A percentile compares a stretch with the other conserved stretches of the same genome.
Evolutionary conservation across 2,113 vertebrate genomes (phyloP).

Genomic region (Pleuronectes platessa): DNA sequence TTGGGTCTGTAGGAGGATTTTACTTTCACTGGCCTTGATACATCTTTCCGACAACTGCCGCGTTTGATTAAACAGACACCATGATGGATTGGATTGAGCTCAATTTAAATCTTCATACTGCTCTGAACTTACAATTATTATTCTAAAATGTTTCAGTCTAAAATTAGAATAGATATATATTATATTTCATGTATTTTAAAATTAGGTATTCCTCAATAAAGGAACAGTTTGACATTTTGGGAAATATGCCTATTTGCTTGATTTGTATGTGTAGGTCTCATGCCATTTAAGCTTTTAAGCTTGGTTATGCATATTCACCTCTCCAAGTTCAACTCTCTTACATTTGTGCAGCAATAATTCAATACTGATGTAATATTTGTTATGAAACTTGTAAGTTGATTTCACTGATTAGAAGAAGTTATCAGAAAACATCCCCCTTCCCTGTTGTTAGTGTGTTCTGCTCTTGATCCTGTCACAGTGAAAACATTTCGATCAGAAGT

Average conservation of each 20-base stretch:
- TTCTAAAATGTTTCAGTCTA: no score
- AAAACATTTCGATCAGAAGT: no score
- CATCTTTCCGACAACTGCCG: slow-evolving; percentile 4
- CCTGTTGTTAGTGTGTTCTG: no score
- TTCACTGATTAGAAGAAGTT: neutral
- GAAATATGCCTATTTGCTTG: neutral
- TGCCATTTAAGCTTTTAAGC: no score
- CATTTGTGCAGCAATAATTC: neutral
- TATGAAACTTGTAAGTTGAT: neutral
- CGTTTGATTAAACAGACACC: slow-evolving; percentile 23
- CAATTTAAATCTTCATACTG: neutral
- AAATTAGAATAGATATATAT: no score
- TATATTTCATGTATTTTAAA: no score
- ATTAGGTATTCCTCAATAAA: neutral
- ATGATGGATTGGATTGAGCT: slow-evolving; percentile 19
- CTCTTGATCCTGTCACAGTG: no score
- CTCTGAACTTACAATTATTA: no score
- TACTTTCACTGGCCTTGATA: slow-evolving; percentile 43
- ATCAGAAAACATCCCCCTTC: no score
- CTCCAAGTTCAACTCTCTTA: no score
- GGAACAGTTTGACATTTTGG: neutral
- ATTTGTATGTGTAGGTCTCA: no score
- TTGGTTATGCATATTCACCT: no score
- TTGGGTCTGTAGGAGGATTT: neutral
- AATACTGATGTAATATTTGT: neutral